Percentiles rank a stretch among this genome's conserved stretches.
These are phyloP conservation scores for Bembecia ichneumoniformis DNA, from an alignment of 2,888 invertebrate genomes.

Conservation along the genomic window DNA sequence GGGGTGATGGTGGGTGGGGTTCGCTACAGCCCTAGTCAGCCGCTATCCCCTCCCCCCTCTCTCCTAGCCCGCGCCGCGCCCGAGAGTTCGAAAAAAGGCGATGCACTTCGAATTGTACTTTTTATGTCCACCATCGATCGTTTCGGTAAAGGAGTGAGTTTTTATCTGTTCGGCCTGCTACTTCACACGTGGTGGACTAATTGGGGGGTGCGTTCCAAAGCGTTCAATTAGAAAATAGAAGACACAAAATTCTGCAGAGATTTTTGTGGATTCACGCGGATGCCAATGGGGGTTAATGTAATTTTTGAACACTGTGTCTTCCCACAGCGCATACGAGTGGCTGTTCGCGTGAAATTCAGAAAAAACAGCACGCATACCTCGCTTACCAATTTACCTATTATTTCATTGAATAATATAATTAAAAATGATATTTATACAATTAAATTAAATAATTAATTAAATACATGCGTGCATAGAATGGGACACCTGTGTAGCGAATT, in stretches of 20 bases:
- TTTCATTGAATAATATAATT: too few relatives aligned
- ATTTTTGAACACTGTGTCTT: background rate
- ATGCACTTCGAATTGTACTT: constrained; percentile 69
- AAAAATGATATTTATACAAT: too few relatives aligned
- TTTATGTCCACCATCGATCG: constrained; percentile 71
- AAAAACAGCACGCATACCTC: too few relatives aligned
- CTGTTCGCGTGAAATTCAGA: too few relatives aligned
- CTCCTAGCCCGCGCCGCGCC: constrained; percentile 43
- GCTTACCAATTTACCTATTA: too few relatives aligned
- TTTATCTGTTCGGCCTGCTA: constrained; percentile 53
- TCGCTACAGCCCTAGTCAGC: constrained; percentile 13
- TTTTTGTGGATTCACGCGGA: background rate
- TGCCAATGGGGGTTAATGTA: background rate
- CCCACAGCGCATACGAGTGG: constrained; percentile 3
- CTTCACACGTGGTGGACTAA: constrained; percentile 60
- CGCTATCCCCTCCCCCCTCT: constrained; percentile 15
- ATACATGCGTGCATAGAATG: too few relatives aligned
- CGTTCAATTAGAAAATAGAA: constrained; percentile 39
- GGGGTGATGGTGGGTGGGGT: constrained; percentile 22
- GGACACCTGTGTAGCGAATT: too few relatives aligned
- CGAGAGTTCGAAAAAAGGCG: constrained; percentile 66
- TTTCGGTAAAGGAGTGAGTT: constrained; percentile 65
- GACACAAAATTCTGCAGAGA: constrained; percentile 1
- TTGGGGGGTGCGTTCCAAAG: constrained; percentile 37
- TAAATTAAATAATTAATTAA: too few relatives aligned